phyloP scores from a whole-genome alignment of 2,888 invertebrate species.

The Dryadula phaetusa region DNA sequence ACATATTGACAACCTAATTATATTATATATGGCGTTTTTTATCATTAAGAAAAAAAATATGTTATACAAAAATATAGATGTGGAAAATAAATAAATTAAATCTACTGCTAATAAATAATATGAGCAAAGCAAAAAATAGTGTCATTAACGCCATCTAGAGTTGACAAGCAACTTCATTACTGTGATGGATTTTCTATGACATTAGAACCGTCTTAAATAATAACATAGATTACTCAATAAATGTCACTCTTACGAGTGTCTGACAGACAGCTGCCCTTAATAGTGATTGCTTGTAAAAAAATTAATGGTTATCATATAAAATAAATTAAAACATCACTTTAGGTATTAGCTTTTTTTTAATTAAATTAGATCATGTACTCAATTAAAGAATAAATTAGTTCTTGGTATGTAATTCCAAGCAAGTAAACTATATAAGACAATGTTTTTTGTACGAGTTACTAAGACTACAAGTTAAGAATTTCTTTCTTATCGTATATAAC shows the following conservation, averaged over 20 bases:
- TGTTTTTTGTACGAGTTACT: too few relatives aligned
- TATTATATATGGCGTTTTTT: too few relatives aligned
- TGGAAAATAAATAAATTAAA: not conserved
- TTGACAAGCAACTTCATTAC: not conserved
- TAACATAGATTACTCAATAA: constrained; percentile 19
- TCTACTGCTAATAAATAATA: not conserved
- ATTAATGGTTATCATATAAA: constrained; percentile 5
- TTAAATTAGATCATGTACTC: too few relatives aligned
- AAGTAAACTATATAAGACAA: too few relatives aligned
- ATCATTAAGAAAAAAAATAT: too few relatives aligned
- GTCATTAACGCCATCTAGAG: constrained; percentile 15
- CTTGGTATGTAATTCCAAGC: too few relatives aligned
- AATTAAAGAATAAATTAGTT: too few relatives aligned
- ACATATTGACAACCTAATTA: too few relatives aligned
- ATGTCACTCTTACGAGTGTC: constrained; percentile 2
- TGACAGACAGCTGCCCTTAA: constrained; percentile 16
- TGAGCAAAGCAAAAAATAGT: not conserved
- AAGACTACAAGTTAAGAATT: too few relatives aligned
- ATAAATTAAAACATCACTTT: constrained; percentile 4
- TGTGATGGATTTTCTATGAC: constrained; percentile 2
- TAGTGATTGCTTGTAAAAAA: constrained; percentile 2
- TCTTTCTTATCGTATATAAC: too few relatives aligned
- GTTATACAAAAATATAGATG: too few relatives aligned
- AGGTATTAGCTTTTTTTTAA: not conserved
- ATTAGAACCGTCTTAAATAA: constrained; percentile 1